These are phyloP conservation scores for Panagrolaimus sp. DNA, from an alignment of 1,140 invertebrate species.

Conservation along the genomic window DNA sequence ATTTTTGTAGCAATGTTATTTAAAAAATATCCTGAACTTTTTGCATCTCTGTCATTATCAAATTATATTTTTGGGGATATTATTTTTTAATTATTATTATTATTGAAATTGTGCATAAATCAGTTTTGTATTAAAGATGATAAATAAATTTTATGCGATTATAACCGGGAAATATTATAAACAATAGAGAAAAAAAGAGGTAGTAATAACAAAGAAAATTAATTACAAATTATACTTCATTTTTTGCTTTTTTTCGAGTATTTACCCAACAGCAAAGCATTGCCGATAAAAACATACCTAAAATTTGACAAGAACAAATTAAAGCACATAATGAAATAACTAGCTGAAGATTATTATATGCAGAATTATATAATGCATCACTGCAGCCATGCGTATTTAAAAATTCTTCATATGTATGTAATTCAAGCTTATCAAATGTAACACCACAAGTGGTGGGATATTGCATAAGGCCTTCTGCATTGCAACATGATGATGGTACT, in stretches of 20 bases:
- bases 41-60: no score
- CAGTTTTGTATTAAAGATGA: no score
- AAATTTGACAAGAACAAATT: conserved; percentile 21
- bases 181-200: no score
- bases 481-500: conserved; percentile 26
- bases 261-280: conserved; percentile 22
- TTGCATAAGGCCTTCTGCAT: conserved; percentile 23
- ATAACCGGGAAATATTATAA: no score
- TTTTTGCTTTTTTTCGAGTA: conserved; percentile 10
- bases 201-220: no score
- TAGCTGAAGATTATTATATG: conserved; percentile 24
- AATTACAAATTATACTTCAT: no score
- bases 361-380: conserved; percentile 24
- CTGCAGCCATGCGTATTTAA: conserved; percentile 26
- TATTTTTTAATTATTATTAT: no score
- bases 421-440: conserved; percentile 25
- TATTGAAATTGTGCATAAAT: no score
- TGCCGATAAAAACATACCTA: conserved; percentile 22
- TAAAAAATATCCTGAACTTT: no score
- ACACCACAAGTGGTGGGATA: conserved; percentile 26
- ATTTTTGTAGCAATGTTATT: no score
- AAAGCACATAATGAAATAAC: conserved; percentile 19
- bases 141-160: no score
- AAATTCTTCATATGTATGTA: conserved; percentile 25
- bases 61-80: no score